Base-by-base conservation (phyloP, 2,797 vertebrate species). In the Toxotes lorentzi region DNA sequence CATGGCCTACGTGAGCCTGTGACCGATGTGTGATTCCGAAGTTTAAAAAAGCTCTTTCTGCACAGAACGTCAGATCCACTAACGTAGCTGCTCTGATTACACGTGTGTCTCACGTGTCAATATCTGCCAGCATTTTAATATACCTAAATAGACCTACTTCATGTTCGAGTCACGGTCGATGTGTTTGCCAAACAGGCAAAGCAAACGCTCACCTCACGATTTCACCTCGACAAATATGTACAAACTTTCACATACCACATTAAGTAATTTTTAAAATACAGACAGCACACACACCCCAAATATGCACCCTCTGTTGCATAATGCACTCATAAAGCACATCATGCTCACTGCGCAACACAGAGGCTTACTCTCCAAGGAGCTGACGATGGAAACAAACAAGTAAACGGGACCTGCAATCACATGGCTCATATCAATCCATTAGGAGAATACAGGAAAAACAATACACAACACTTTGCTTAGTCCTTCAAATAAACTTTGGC, bases 311-410 rank as follows among this genome's bases (percentile, higher is more conserved):
- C 48, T 17, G 4, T 43, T 54, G 57, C 14, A 61, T 53, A 27
- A 66, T 23, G 16, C 50, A 12, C n/a, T 19, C 30, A 62, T 27
- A 40, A 17, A 30, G 38, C 35, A 54, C 41, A 43, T 59, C 30
- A 30, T 21, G n/a, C 43, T 51, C 24, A 41, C 24, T 41, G 57
- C 0, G 27, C 27, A 57, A 64, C 19, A 62, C 59, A 19, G 17
- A 62, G 64, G 16, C 32, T 10, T 23, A 47, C 27, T 67, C 86
- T 85, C 89, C 60, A 32, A 73, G 9, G 86, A 57, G 58, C 38
- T 10, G 67, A 64, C 53, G 1, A 19, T 60, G 70, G 73, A 80
- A 80, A 83, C 66, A 69, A 53, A 63, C 57, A 38, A 7, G 21
- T 48, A 53, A 7, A 79, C 12, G 53, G 50, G 30, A 64, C 16